Conservation (phyloP, 2,113 vertebrate species). For the Cricetomys ansorgei region DNA sequence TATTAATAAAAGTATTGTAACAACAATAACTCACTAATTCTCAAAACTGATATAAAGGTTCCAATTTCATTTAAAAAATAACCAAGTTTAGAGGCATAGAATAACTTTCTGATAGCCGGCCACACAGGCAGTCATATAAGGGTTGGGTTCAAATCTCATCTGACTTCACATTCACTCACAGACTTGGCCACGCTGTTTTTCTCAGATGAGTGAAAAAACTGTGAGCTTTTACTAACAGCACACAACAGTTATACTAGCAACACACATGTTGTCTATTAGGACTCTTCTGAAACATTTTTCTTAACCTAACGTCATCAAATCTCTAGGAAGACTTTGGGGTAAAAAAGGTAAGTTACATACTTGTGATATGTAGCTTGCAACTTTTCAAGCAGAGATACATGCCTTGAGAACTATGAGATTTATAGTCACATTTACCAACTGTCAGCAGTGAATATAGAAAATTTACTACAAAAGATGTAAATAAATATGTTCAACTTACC, state of each 20-base stretch:
- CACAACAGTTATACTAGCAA: background rate
- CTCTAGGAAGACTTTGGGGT: background rate
- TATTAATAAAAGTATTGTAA: too few species aligned
- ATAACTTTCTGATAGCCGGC: background rate
- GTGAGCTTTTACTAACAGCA: background rate
- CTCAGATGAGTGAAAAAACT: background rate
- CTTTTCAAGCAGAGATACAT: background rate
- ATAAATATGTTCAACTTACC: background rate
- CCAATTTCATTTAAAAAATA: background rate
- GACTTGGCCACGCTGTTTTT: background rate
- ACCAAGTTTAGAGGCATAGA: background rate
- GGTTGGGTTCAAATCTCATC: background rate
- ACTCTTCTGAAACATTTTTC: constrained; percentile 3
- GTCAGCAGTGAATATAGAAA: background rate
- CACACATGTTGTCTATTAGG: background rate
- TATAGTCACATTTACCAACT: background rate
- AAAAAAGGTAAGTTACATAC: background rate
- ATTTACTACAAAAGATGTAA: background rate
- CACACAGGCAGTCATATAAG: background rate
- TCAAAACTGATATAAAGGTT: background rate
- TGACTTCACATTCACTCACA: background rate
- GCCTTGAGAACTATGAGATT: background rate
- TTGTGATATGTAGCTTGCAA: background rate
- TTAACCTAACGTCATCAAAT: background rate
- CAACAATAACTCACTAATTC: background rate